phyloP scores from a whole-genome alignment of 2,797 vertebrate genomes.

The Corythornis leucogaster region DNA sequence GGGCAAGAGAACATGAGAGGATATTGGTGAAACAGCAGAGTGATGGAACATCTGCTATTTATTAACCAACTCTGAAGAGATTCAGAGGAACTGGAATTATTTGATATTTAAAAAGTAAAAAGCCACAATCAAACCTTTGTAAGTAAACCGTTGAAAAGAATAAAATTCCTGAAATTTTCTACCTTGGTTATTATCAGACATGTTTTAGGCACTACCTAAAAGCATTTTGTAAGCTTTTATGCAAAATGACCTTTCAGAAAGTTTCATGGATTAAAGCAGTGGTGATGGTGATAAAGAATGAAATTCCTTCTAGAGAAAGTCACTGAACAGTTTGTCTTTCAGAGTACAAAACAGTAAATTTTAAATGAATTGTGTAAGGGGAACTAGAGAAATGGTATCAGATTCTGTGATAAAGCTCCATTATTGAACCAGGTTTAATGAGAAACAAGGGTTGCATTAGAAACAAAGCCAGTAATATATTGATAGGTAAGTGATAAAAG shows the following conservation, averaged over 20 bases:
- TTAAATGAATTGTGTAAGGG: conserved; percentile 15
- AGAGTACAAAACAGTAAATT: conserved; percentile 35
- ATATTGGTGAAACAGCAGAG: neutral
- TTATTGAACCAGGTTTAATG: conserved; percentile 33
- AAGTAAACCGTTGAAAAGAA: neutral
- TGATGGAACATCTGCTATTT: neutral
- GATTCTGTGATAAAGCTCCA: conserved; percentile 15
- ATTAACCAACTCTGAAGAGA: neutral
- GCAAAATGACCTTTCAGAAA: conserved; percentile 16
- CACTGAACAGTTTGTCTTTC: conserved; percentile 23
- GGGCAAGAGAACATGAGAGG: neutral
- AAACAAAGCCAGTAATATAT: conserved; percentile 14
- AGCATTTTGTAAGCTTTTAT: neutral
- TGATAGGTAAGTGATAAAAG: conserved; percentile 10
- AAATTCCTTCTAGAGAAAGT: neutral
- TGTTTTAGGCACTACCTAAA: neutral
- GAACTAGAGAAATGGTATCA: conserved; percentile 28
- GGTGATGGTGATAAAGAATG: conserved; percentile 2
- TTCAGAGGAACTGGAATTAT: neutral
- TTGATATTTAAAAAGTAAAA: neutral
- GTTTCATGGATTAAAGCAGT: neutral
- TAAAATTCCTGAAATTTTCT: neutral
- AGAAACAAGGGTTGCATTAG: conserved; percentile 36
- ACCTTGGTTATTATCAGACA: neutral
- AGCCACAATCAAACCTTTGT: neutral